Evolutionary conservation across 2,797 vertebrate species (phyloP), one percentile per base, ranked within the genome.

Genomic region (Peromyscus nudipes): DNA sequence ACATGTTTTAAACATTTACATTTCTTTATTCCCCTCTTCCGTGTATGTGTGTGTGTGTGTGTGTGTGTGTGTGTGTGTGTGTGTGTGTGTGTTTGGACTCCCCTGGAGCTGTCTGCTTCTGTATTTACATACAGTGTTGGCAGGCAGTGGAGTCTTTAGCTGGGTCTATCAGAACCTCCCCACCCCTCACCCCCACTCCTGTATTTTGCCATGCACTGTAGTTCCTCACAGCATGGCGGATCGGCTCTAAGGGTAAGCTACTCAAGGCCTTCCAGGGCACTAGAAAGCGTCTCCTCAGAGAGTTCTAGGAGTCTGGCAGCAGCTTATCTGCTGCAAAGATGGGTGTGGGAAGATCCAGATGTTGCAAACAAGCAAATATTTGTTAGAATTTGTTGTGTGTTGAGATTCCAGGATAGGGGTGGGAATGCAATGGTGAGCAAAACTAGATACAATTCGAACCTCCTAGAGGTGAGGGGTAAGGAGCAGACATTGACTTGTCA

Each of bases 311-410:
- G 34, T 62, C 64, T 49, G 25, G 13, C 14, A 43, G 23, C 0
- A 0, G 80, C 49, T 43, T 60, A 65, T 43, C n/a, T 92, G 37
- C 75, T 80, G 0, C 46, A n/a, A 82, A 91, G 57, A 87, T 23
- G 85, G 82, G 85, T 17, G 11, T 57, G 52, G 49, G 34, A 40
- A 86, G 92, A 85, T 13, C 7, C 67, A 83, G 34, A 79, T 21
- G 40, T 82, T 94, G 60, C 77, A 60, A 96, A 19, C 0, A 57
- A 71, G 34, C 34, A 71, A 89, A 76, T 89, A 86, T 92, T 88
- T 82, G 49, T 55, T 69, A 90, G 31, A 69, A 69, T 92, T 40
- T 90, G 14, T 49, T 84, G 29, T 34, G 37, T 80, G 81, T 52
- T 75, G 65, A 60, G 11, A 14, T 31, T 37, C 43, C 19, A 49